Base-by-base conservation (phyloP, 1,140 invertebrate genomes). In the Drosophila gunungcola region DNA sequence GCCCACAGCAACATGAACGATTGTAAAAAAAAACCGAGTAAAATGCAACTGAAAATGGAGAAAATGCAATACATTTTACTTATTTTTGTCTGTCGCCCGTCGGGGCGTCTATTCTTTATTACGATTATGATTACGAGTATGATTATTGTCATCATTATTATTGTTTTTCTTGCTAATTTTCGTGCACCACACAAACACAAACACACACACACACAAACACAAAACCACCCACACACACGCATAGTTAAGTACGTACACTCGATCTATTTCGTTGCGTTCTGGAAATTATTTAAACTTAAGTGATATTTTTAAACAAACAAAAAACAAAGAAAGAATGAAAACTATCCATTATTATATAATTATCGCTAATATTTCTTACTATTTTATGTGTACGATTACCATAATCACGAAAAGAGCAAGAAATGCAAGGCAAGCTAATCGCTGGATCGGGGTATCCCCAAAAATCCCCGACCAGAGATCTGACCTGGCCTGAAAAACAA, bases 271-370 rank as follows among this genome's bases (percentile, higher is more conserved):
- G 84, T 88, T 89, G 77, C 84, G 77, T 89, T 89, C 84, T 89
- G 85, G 84, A 89, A 89, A 89, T 89, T 89, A 89, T 89, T 89
- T 89, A 89, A 73, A 84, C 76, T 78, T 89, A 89, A 89, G 84
- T 89, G 84, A 89, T 89, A 89, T 89, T 89, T 89, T 89, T 74
- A 89, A 77, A 83, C 57, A 76, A 49, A 42, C 27, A 75, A 68
- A 52, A 25, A 61, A 61, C 25, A 39, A 68, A 73, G 55, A 48
- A 70, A 48, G 25, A 51, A 60, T 41, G 60, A 64, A 53, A 62
- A 64, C 78, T 89, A 89, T 89, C 83, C 84, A 89, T 89, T 89
- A 89, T 78, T 84, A 78, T 88, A 86, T 83, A 86, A 89, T 86
- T 86, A 88, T 78, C 74, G 80, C 62, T 86, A 88, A 86, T 82